Evolutionary conservation across 2,888 invertebrate genomes (phyloP).

Genomic region (Litoditis marina): DNA sequence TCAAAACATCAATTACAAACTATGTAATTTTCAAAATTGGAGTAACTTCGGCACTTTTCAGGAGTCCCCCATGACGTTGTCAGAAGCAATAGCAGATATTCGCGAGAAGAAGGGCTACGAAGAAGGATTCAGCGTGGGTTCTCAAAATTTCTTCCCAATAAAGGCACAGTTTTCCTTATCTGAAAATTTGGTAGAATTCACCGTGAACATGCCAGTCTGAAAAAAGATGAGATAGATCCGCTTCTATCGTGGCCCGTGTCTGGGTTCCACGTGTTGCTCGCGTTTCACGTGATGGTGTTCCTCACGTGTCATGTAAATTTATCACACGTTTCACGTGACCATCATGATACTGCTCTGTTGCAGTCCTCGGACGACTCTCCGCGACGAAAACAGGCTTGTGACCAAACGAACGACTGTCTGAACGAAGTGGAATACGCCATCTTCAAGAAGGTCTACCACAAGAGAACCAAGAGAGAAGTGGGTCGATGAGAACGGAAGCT

Average conservation of each 20-base stretch:
- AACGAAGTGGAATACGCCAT: constrained; percentile 48
- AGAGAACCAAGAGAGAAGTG: constrained; percentile 47
- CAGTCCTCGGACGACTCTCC: constrained; percentile 13
- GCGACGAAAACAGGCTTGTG: constrained; percentile 27
- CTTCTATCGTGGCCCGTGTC: no score
- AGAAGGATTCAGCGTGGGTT: constrained; percentile 32
- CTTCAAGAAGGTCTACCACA: constrained; percentile 50
- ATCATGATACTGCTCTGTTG: no score
- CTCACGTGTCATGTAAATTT: no score
- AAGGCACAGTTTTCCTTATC: not conserved
- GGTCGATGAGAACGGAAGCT: not conserved
- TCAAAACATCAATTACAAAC: no score
- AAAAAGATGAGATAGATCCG: no score
- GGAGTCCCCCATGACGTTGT: constrained; percentile 25
- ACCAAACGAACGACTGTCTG: constrained; percentile 51
- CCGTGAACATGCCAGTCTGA: no score
- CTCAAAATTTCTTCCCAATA: not conserved
- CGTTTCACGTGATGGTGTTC: no score
- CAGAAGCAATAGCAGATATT: constrained; percentile 47
- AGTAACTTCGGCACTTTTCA: not conserved
- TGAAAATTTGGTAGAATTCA: no score
- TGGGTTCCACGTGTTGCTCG: no score
- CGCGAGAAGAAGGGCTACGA: constrained; percentile 42
- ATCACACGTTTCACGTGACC: not conserved
- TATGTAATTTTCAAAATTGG: no score